Conservation (phyloP, 2,113 vertebrate species). For the Mus pahari region DNA sequence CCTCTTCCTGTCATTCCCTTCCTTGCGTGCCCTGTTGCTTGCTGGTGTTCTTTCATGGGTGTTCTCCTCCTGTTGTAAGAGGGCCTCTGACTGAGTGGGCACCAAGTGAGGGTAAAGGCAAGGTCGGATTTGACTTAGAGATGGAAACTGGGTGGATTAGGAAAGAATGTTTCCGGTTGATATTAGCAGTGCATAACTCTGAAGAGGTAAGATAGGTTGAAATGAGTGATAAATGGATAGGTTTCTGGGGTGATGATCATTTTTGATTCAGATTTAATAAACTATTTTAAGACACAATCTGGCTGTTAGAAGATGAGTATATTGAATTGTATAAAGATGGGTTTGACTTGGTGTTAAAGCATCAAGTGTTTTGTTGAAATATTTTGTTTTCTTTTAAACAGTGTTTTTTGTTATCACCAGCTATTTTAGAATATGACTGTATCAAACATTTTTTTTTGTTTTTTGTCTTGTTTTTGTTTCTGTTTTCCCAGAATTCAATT, state of each 20-base stretch:
- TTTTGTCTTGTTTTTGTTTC: slow-evolving; percentile 37
- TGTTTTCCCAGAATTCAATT: not conserved
- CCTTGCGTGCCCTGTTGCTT: not conserved
- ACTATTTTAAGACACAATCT: slow-evolving; percentile 38
- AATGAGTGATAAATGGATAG: not conserved
- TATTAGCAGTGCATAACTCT: not conserved
- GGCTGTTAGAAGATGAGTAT: slow-evolving; percentile 3
- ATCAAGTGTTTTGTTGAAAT: slow-evolving; percentile 45
- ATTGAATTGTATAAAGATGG: slow-evolving; percentile 49
- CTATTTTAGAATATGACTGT: slow-evolving; percentile 49
- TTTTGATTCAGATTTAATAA: slow-evolving; percentile 24
- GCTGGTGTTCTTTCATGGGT: not conserved
- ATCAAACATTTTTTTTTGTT: slow-evolving; percentile 30
- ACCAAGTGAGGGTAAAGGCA: not conserved
- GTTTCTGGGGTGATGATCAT: slow-evolving; percentile 16
- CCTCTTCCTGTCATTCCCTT: not conserved
- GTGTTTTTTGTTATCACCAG: slow-evolving; percentile 33
- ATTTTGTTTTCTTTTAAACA: slow-evolving; percentile 53
- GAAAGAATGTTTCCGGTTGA: not conserved
- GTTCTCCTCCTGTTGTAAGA: not conserved
- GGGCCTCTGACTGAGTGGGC: not conserved
- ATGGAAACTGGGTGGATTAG: not conserved
- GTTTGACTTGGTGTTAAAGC: slow-evolving; percentile 33
- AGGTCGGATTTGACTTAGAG: slow-evolving; percentile 29
- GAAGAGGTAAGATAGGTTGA: not conserved